Conservation (phyloP, 2,797 vertebrate genomes). For the Enteromius treurensis region DNA sequence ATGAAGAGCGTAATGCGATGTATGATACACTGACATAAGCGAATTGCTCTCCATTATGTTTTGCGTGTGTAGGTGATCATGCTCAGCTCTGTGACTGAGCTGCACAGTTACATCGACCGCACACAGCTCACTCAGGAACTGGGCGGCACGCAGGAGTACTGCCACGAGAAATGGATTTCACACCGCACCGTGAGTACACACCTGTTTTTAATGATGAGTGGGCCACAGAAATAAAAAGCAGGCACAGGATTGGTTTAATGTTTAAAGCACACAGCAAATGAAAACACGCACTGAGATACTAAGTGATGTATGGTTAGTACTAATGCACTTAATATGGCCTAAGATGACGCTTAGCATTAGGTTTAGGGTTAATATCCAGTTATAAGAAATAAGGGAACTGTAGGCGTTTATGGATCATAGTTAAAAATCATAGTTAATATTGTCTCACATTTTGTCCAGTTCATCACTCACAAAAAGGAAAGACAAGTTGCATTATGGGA, state of each 20-base stretch:
- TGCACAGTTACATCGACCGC: conserved; percentile 92
- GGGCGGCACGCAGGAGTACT: conserved; percentile 93
- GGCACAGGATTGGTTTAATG: not conserved
- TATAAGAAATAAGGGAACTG: no score
- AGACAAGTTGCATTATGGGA: not conserved
- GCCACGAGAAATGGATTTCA: conserved; percentile 93
- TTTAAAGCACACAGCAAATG: not conserved
- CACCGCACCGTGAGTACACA: conserved; percentile 86
- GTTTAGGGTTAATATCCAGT: not conserved
- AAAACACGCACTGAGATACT: not conserved
- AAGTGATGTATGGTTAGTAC: not conserved
- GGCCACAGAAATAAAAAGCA: not conserved
- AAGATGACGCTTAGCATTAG: not conserved
- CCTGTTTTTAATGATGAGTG: not conserved
- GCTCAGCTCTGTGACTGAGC: conserved; percentile 95
- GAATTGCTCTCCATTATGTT: conserved; percentile 6
- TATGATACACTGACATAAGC: conserved; percentile 1
- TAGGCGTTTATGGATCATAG: not conserved
- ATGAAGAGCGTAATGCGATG: conserved; percentile 22
- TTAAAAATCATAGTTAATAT: not conserved
- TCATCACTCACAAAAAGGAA: not conserved
- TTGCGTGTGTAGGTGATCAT: conserved; percentile 88
- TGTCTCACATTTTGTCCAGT: not conserved
- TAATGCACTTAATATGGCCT: not conserved
- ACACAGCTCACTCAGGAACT: conserved; percentile 93